These are phyloP conservation scores for Nebria ingens DNA, from an alignment of 1,140 invertebrate species.

Conservation along the genomic window DNA sequence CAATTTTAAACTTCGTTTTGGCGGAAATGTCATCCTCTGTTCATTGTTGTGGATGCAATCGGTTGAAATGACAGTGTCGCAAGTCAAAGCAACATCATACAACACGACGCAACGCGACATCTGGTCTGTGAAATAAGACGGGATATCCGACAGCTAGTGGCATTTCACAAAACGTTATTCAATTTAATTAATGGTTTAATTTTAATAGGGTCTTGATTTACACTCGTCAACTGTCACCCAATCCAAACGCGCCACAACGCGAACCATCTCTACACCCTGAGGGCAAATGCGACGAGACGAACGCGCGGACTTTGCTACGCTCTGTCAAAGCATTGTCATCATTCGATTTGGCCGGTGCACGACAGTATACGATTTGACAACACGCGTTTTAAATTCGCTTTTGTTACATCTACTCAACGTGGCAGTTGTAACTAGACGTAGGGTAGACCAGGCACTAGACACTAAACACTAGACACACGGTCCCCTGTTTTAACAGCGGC, in stretches of 20 bases:
- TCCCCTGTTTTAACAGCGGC: too few relatives aligned
- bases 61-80: neutral
- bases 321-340: too few relatives aligned
- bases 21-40: constrained; percentile 27
- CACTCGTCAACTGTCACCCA: neutral
- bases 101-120: neutral
- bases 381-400: neutral
- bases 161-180: constrained; percentile 19
- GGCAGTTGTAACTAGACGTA: too few relatives aligned
- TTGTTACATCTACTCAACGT: neutral
- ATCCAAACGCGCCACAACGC: neutral
- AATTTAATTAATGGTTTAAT: constrained; percentile 31
- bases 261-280: neutral
- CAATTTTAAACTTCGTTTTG: constrained; percentile 23
- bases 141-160: constrained; percentile 26
- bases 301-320: too few relatives aligned
- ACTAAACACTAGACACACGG: too few relatives aligned
- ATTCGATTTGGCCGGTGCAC: too few relatives aligned
- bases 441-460: too few relatives aligned
- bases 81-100: too few relatives aligned
- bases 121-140: constrained; percentile 21
- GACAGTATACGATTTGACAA: too few relatives aligned
- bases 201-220: constrained; percentile 16
- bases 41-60: constrained; percentile 23
- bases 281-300: too few relatives aligned